Evolutionary conservation across 2,797 vertebrate species (phyloP), one percentile per base, ranked within the genome.

Genomic region (Euthynnus affinis): DNA sequence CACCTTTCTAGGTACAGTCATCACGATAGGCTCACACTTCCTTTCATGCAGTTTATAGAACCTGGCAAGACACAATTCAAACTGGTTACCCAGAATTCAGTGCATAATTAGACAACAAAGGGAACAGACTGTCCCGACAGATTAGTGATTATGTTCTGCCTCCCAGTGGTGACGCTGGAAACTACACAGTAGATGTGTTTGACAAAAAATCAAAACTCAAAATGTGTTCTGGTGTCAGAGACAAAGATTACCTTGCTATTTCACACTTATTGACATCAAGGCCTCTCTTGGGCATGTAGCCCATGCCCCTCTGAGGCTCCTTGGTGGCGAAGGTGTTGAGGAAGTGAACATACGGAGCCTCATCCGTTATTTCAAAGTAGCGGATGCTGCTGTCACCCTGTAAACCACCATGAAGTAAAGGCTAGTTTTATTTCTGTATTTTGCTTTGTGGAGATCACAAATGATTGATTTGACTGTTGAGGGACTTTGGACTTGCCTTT

Each of bases 1-100:
- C 89, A 98, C 98, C 96, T 99, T 99, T 85, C 98, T 96, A 52
- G 98, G 98, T 76, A 99, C 98, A 1, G 98, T 99, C 98, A 99
- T 99, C 93, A 99, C 97, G 74, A 99, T 97, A 53, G 98, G 98
- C 87, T 99, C 98, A 81, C 98, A 99, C 85, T 99, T 99, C 87
- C 97, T 96, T 94, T 99, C 98, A 0, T 98, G 98, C 42, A 99
- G 96, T 93, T 99, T 99, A 93, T 95, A 99, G 95, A 99, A 99
- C 91, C 98, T 99, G 84, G 57, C 9, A 81, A 77, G 32, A 89
- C 17, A 90, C 42, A 90, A 88, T 27, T 52, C 1, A 80, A 58
- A 61, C 8, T n/a, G 49, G 40, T 84, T 74, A 85, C 25, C 23
- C 18, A 64, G 6, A 73, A 40, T 76, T 40, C 48, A 76, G 25